Base-by-base conservation (phyloP, 2,888 invertebrate genomes). In the Scaptomyza polygonia region DNA sequence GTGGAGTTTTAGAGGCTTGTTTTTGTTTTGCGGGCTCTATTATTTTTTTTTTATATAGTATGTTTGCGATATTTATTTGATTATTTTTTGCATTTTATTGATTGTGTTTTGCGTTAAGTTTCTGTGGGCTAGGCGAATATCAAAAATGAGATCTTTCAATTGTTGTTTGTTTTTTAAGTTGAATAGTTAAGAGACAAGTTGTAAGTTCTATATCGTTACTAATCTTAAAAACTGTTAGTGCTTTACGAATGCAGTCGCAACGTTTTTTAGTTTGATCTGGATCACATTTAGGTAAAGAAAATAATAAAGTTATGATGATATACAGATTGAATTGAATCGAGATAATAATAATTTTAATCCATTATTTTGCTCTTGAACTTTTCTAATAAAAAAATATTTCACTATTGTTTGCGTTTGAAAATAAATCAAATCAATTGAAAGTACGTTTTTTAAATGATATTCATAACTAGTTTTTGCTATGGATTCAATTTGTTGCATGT, bases 281-380 rank as follows among this genome's bases (percentile, higher is more conserved):
- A 86, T 81, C 81, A 82, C 87, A 86, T 65, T 83, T 67, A 54
- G 72, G 63, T 69, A 77, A 67, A 51, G 61, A n/a, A 77, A 79
- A 68, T 45, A 8, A 79, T 62, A 73, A 51, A 48, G 12, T 56
- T 49, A 61, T 53, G 36, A 27, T 29, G 43, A 48, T 44, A 52
- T 39, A 42, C 1, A 47, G 16, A 3, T 16, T 25, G 1, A 25
- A 25, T 25, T 25, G 0, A 4, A 5, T 25, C 25, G 5, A 25
- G 25, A 25, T 25, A 5, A 5, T 5, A 25, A 25, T 25, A 5
- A 25, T 25, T 25, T 25, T 25, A 25, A 25, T 25, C 25, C 25
- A 3, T 21, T 21, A 21, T 21, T 21, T 3, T 3, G 5, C 5
- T 25, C 25, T 25, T 25, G 25, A 0, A 21, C 21, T 21, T 21